These are phyloP conservation scores for Pycnomerus fuliginosus DNA, from an alignment of 2,888 invertebrate genomes.

Conservation along the genomic window DNA sequence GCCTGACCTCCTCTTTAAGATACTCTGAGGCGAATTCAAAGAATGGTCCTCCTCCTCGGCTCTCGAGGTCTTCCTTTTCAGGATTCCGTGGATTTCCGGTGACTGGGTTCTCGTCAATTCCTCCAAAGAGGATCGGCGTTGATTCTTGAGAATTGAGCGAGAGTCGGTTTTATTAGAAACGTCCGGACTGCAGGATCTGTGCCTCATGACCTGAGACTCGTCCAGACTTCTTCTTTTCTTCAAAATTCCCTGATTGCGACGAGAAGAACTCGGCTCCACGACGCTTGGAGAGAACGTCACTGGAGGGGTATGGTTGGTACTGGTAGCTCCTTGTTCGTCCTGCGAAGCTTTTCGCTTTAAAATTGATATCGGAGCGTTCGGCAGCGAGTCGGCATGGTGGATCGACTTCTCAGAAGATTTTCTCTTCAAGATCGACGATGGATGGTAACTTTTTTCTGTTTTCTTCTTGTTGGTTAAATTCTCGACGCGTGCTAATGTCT, in stretches of 20 bases:
- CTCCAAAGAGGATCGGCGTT: constrained; percentile 69
- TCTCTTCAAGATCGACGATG: constrained; percentile 66
- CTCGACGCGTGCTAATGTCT: constrained; percentile 68
- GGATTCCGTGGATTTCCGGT: constrained; percentile 66
- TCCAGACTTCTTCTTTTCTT: constrained; percentile 83
- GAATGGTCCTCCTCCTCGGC: constrained; percentile 65
- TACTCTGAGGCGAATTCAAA: constrained; percentile 70
- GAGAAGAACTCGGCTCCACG: constrained; percentile 62
- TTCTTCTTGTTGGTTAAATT: constrained; percentile 56
- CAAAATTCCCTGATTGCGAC: constrained; percentile 74
- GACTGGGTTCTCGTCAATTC: constrained; percentile 66
- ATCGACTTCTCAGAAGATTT: constrained; percentile 58
- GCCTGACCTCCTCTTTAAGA: constrained; percentile 76
- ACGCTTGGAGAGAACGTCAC: constrained; percentile 81
- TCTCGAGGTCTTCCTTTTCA: constrained; percentile 68
- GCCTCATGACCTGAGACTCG: constrained; percentile 70
- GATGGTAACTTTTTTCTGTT: constrained; percentile 28
- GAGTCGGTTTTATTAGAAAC: constrained; percentile 64
- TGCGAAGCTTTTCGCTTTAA: constrained; percentile 59
- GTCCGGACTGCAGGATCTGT: constrained; percentile 70
- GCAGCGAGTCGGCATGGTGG: constrained; percentile 7
- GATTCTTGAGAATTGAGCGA: constrained; percentile 67
- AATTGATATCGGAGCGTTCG: constrained; percentile 57
- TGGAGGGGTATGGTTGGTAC: constrained; percentile 60
- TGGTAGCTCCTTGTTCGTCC: constrained; percentile 49